Evolutionary conservation across 2,888 invertebrate species (phyloP).

Genomic region (Cyclophora punctaria): DNA sequence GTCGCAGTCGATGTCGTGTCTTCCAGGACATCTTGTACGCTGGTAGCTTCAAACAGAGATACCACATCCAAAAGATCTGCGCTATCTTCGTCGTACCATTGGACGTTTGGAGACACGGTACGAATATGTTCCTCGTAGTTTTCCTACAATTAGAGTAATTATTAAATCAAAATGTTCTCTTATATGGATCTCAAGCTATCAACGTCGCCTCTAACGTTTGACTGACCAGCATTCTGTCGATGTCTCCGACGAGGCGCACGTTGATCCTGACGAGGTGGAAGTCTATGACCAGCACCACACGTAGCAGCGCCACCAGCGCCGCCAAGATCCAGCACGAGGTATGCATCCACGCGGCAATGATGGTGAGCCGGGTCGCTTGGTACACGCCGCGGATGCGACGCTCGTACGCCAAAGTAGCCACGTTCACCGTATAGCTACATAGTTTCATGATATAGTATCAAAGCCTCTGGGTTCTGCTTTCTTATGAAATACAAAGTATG

Average conservation of each 20-base stretch:
- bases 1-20: too few relatives aligned
- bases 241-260: slow-evolving; percentile 43
- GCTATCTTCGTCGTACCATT: slow-evolving; percentile 13
- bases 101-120: slow-evolving; percentile 38
- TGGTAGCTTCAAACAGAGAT: too few relatives aligned
- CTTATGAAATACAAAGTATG: too few relatives aligned
- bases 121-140: slow-evolving; percentile 46
- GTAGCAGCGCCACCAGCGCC: slow-evolving; percentile 36
- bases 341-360: slow-evolving; percentile 60
- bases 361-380: slow-evolving; percentile 55
- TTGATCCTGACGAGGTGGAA: slow-evolving; percentile 53
- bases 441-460: slow-evolving; percentile 19
- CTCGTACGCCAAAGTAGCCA: slow-evolving; percentile 56
- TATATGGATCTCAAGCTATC: too few relatives aligned
- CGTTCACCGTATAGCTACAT: slow-evolving; percentile 55
- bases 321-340: slow-evolving; percentile 59
- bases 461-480: background rate
- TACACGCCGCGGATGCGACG: slow-evolving; percentile 62
- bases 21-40: too few relatives aligned
- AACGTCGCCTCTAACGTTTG: too few relatives aligned
- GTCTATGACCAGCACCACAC: slow-evolving; percentile 54
- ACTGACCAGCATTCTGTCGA: slow-evolving; percentile 54
- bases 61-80: too few relatives aligned
- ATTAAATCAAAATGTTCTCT: slow-evolving; percentile 1
- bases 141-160: slow-evolving; percentile 30